A percentile compares a stretch with the other conserved stretches of the same genome.
Evolutionary conservation across 2,888 invertebrate species (phyloP).

Genomic region (Endotricha flammealis): DNA sequence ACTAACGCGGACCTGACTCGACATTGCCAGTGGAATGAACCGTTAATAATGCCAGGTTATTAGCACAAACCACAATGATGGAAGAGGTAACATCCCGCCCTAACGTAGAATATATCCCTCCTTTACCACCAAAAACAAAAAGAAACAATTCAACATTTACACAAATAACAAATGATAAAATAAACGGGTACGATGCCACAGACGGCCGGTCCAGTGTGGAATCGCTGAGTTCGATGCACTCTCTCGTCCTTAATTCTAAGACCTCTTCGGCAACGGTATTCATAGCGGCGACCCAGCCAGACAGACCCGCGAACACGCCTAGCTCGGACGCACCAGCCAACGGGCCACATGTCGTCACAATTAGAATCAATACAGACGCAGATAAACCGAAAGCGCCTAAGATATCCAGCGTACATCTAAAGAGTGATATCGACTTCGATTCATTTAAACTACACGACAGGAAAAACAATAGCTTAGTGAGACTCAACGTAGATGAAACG

Average conservation of each 20-base stretch:
- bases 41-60: constrained; percentile 72
- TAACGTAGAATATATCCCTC: constrained; percentile 70
- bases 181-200: constrained; percentile 51
- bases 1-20: constrained; percentile 61
- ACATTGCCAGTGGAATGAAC: constrained; percentile 52
- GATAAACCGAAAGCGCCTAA: constrained; percentile 70
- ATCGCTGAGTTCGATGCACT: constrained; percentile 74
- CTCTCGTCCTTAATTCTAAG: constrained; percentile 76
- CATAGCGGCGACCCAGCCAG: constrained; percentile 73
- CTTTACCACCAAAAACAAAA: constrained; percentile 77
- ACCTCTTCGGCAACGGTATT: constrained; percentile 75
- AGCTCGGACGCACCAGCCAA: constrained; percentile 59
- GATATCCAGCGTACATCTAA: constrained; percentile 70
- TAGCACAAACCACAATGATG: constrained; percentile 59
- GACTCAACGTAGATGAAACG: constrained; percentile 77
- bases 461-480: constrained; percentile 76
- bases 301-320: constrained; percentile 65
- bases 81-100: constrained; percentile 72
- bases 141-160: constrained; percentile 67
- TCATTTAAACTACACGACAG: constrained; percentile 60
- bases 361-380: constrained; percentile 81
- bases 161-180: constrained; percentile 57
- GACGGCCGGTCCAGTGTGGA: constrained; percentile 49
- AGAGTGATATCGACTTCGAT: constrained; percentile 67
- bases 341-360: constrained; percentile 83